Evolutionary conservation across 2,113 vertebrate genomes (phyloP).

Genomic region (Camelus dromedarius): DNA sequence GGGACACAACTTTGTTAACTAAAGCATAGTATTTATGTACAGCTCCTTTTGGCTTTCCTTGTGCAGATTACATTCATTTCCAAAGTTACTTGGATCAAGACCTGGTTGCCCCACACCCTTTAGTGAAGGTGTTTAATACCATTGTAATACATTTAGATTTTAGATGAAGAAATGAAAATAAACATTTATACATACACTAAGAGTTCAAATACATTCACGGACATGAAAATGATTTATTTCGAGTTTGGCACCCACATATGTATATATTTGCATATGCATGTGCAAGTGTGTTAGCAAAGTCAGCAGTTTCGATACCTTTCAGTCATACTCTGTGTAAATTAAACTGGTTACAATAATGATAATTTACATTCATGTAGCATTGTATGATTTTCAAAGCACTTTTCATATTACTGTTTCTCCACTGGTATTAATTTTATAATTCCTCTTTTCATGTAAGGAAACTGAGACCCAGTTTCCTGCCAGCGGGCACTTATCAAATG

Average conservation of each 20-base stretch:
- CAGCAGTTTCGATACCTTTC: not conserved
- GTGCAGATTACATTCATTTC: not conserved
- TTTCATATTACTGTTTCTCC: not conserved
- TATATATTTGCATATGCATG: not conserved
- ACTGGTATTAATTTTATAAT: not conserved
- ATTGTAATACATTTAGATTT: not conserved
- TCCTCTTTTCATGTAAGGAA: not conserved
- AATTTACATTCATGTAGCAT: not conserved
- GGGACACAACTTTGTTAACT: not conserved
- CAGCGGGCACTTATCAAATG: not conserved
- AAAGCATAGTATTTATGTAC: not conserved
- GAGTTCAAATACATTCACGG: not conserved
- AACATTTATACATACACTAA: not conserved
- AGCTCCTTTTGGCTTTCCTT: not conserved
- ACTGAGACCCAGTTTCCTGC: not conserved
- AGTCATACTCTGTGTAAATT: not conserved
- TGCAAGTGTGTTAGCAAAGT: not conserved
- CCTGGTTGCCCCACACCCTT: not conserved
- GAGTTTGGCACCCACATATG: not conserved
- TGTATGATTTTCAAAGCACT: constrained; percentile 7
- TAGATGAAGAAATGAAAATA: not conserved
- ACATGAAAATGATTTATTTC: not conserved
- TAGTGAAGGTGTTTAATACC: not conserved
- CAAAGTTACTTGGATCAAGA: not conserved
- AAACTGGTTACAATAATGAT: not conserved